Evolutionary conservation across 2,888 invertebrate genomes (phyloP).

Genomic region (Rotaria sp.): DNA sequence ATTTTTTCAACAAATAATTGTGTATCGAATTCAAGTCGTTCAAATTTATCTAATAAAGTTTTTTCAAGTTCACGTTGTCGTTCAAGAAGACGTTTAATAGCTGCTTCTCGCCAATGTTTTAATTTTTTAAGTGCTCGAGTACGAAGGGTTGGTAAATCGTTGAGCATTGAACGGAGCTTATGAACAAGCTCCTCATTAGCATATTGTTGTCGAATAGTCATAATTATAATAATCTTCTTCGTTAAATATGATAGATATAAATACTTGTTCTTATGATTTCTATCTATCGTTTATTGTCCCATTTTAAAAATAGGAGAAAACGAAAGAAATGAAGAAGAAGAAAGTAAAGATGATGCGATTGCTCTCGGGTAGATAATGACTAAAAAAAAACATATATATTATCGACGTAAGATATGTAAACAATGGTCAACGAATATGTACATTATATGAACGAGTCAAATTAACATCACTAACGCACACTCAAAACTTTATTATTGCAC

Average conservation of each 20-base stretch:
- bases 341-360: neutral
- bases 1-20: constrained; percentile 30
- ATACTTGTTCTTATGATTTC: neutral
- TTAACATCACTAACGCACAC: neutral
- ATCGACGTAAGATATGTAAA: neutral
- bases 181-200: constrained; percentile 23
- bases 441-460: constrained; percentile 3
- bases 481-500: neutral
- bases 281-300: neutral
- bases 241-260: neutral
- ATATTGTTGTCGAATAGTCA: constrained; percentile 27
- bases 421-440: neutral
- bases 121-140: constrained; percentile 15
- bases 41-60: constrained; percentile 19
- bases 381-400: neutral
- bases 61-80: constrained; percentile 12
- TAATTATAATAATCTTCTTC: neutral
- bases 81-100: neutral
- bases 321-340: neutral
- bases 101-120: constrained; percentile 29
- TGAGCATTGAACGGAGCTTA: constrained; percentile 12
- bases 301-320: neutral
- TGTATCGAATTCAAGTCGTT: constrained; percentile 23
- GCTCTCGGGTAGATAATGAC: neutral
- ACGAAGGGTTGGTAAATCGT: constrained; percentile 20